Evolutionary conservation across 2,888 invertebrate genomes (phyloP), one percentile per base, ranked within the genome.

Genomic region (Byasa hedistus): DNA sequence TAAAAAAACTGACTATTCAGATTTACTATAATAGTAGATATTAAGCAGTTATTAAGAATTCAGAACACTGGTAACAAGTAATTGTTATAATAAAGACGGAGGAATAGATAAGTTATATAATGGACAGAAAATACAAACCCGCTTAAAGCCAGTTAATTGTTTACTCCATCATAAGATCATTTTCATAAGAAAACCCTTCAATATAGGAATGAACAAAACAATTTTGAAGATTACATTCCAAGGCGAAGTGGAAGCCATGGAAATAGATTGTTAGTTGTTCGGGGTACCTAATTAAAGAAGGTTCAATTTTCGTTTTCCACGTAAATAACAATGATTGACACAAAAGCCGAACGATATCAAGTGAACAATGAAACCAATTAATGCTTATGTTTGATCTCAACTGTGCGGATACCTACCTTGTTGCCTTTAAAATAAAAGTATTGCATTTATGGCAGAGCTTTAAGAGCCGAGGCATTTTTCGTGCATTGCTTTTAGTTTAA

Each of bases 401-500:
- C n/a, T 57, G 52, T 64, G 36, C 52, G 22, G n/a, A 36, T 58
- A 52, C 52, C 44, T 39, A 19, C 52, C 51, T 21, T 57, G 22
- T 24, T 62, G 36, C n/a, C 39, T 65, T 59, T 64, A 21, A 56
- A 68, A 57, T 58, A 54, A 64, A 65, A 55, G 65, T 52, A 27
- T 22, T 56, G 23, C 24, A 57, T 57, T 56, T 51, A 57, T 64
- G 24, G 55, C 58, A 61, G 57, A 36, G 61, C 52, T 62, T 65
- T 61, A 56, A 60, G 55, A 65, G 55, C 48, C 15, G 55, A n/a
- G 56, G 65, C 51, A 51, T 55, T 65, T 65, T 65, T 60, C 51
- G 60, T 51, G 51, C 48, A 65, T 60, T 60, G 65, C 65, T 61
- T 65, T 65, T 61, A 65, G 51, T 61, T 61, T 65, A 65, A 65